phyloP scores from a whole-genome alignment of 2,113 vertebrate species.

The Bungarus multicinctus region DNA sequence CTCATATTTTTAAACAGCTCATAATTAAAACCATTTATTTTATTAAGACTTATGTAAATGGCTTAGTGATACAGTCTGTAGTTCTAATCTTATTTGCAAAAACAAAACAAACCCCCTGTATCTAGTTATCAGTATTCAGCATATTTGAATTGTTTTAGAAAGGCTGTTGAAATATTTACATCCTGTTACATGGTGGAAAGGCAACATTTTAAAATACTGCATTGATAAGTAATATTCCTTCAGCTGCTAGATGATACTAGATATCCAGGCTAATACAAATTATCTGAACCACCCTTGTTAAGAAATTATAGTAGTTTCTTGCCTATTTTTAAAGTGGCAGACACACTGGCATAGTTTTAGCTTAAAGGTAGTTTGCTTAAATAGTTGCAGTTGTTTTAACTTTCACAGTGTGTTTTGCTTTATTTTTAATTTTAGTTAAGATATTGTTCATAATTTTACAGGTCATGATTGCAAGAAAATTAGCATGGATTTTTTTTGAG shows the following conservation, averaged over 20 bases:
- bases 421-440: not conserved
- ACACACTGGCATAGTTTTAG: not conserved
- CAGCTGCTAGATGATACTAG: not conserved
- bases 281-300: slow-evolving; percentile 15
- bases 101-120: not conserved
- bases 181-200: not conserved
- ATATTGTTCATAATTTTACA: not conserved
- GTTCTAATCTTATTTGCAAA: not conserved
- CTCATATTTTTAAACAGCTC: not conserved
- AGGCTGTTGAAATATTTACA: not conserved
- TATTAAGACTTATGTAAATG: not conserved
- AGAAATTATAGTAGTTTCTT: not conserved
- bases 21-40: not conserved
- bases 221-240: not conserved
- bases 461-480: not conserved
- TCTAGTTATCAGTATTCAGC: not conserved
- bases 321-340: not conserved
- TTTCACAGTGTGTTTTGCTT: not conserved
- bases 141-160: not conserved
- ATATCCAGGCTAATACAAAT: not conserved
- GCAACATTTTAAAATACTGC: not conserved
- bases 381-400: not conserved
- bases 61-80: not conserved
- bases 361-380: not conserved
- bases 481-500: not conserved